Base-by-base conservation (phyloP, 2,113 vertebrate species). In the Taxidea taxus region DNA sequence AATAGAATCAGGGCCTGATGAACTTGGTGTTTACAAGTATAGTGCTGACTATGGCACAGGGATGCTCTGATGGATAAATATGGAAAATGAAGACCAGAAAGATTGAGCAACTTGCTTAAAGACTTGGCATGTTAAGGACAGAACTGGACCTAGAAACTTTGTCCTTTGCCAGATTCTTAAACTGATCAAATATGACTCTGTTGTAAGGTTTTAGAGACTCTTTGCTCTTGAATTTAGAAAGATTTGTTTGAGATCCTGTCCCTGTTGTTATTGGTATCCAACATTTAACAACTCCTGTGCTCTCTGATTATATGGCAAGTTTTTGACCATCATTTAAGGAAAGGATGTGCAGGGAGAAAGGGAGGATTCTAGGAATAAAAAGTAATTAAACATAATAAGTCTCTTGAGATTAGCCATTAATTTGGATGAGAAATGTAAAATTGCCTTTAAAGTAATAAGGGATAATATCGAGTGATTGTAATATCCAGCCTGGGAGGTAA, bases 351-450 rank as follows among this genome's bases (percentile, higher is more conserved):
- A 60, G 80, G 27, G 93, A 84, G 82, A 93, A 95, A 98, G 94
- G 94, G 85, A 96, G 95, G 97, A 96, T 96, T 98, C 2, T 60
- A 1, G 94, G 85, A 98, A 81, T 70, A 89, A 97, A 98, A 98
- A 94, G 94, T 98, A 98, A 98, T 98, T 97, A 98, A 97, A 86
- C 37, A 0, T 90, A 97, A 95, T 97, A 93, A 95, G 86, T 96
- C 98, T 98, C 98, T 91, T 89, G 98, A 98, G 97, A 92, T 97
- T 98, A 97, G 96, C 97, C 97, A 97, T 98, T 98, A 98, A 98
- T 99, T 98, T 98, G 58, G 86, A 95, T 97, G 97, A 98, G 93
- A 98, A 98, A 97, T 98, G 78, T 96, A 95, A 98, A 98, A 98
- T 97, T 94, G 94, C 87, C 89, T 94, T 98, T 97, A 62, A 97